Evolutionary conservation across 2,113 vertebrate species (phyloP), one percentile per base, ranked within the genome.

Genomic region (Tyto alba): DNA sequence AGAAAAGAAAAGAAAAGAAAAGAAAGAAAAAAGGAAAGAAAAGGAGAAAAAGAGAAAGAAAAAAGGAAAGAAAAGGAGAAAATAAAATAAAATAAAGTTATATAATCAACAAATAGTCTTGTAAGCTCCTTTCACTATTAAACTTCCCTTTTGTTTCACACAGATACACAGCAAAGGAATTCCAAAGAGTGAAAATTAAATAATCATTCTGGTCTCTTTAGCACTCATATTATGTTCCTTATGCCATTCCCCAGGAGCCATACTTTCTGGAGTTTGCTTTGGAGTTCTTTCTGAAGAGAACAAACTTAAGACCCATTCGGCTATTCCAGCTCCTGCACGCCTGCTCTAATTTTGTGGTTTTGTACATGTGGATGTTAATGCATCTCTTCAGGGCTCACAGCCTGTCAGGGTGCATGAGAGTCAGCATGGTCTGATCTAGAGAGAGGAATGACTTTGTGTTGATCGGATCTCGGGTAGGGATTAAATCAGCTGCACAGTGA

Each of bases 341-440:
- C 75, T 94, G 82, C 50, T 88, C 43, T 93, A 76, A 91, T 96
- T 88, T 85, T 90, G 87, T 96, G 80, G 83, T 56, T 93, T 93
- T 89, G 74, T 89, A 69, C 50, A 52, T 93, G 86, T 76, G 95
- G 55, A 74, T 86, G 75, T 66, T 71, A 82, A 88, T 40, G 66
- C 36, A 85, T 59, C 36, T 92, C 80, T 95, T 55, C 69, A 93
- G 55, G 32, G 78, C 41, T 96, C 41, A 32, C 4, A 7, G 62
- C 40, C 32, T 75, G 66, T 67, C 45, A 62, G 41, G n/a, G 16
- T 85, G 76, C 56, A 77, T 47, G 55, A 71, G 59, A 96, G 79
- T 87, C 69, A 45, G 84, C 47, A 75, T 0, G 2, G 55, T 85
- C 73, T 93, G 89, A 90, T 85, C 87, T 38, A 59, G 52, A 43